Conservation (phyloP, 1,140 invertebrate species). For the Holotrichia oblita region DNA sequence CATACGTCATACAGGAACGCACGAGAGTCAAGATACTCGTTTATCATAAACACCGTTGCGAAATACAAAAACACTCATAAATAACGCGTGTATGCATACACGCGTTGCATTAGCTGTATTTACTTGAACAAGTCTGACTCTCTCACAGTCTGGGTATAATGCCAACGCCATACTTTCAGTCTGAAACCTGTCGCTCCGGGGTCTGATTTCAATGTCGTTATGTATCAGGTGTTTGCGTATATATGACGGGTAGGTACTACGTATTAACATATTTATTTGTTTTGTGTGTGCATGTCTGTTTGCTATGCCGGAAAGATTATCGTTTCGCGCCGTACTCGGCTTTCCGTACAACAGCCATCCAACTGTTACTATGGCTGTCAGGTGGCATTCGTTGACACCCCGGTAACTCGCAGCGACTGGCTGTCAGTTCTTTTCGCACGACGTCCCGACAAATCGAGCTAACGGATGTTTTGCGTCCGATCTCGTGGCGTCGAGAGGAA, state of each 20-base stretch:
- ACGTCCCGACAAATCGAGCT: slow-evolving; percentile 27
- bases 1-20: neutral
- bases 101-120: neutral
- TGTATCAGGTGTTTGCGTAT: neutral
- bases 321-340: neutral
- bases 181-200: slow-evolving; percentile 12
- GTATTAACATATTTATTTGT: slow-evolving; percentile 27
- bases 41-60: neutral
- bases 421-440: slow-evolving; percentile 24
- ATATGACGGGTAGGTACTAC: slow-evolving; percentile 24
- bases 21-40: neutral
- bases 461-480: slow-evolving; percentile 28
- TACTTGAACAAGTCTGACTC: neutral
- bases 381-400: neutral
- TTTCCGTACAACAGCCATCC: neutral
- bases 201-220: slow-evolving; percentile 7
- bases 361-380: neutral
- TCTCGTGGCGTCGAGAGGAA: slow-evolving; percentile 25
- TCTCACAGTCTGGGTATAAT: neutral
- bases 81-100: slow-evolving; percentile 4
- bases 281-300: neutral
- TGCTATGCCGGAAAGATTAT: slow-evolving; percentile 3
- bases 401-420: slow-evolving; percentile 19
- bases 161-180: neutral
- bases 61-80: slow-evolving; percentile 32